Conservation (phyloP, 2,888 invertebrate genomes). For the Drosophila prostipennis region DNA sequence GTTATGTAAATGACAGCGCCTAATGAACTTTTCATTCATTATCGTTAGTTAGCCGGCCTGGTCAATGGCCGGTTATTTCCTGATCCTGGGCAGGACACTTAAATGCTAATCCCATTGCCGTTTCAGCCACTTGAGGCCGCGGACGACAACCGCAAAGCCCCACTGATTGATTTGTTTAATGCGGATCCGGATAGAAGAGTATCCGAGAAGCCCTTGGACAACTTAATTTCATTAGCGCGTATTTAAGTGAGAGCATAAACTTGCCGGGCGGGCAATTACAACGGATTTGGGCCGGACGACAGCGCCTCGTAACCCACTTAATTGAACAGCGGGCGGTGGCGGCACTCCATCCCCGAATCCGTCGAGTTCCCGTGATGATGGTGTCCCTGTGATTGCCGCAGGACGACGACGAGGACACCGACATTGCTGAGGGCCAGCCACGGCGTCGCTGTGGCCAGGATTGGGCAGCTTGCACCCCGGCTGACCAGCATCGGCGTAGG, state of each 20-base stretch:
- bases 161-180: constrained; percentile 79
- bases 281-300: constrained; percentile 19
- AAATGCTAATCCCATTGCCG: constrained; percentile 71
- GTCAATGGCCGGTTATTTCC: constrained; percentile 58
- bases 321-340: constrained; percentile 68
- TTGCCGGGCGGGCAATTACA: constrained; percentile 50
- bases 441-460: constrained; percentile 78
- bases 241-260: constrained; percentile 59
- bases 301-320: constrained; percentile 26
- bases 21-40: constrained; percentile 80
- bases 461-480: constrained; percentile 60
- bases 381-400: constrained; percentile 61
- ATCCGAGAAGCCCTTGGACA: constrained; percentile 53
- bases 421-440: constrained; percentile 68
- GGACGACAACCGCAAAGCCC: constrained; percentile 60
- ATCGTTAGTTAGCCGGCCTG: constrained; percentile 70
- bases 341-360: constrained; percentile 38
- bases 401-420: constrained; percentile 73
- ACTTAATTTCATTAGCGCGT: constrained; percentile 75
- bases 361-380: constrained; percentile 2
- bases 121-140: constrained; percentile 60
- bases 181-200: constrained; percentile 40
- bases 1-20: constrained; percentile 79
- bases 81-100: constrained; percentile 54
- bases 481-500: constrained; percentile 54